Percentiles rank a stretch among this genome's conserved stretches.
phyloP scores from a whole-genome alignment of 37 sponge, comb jelly and placozoan genomes.

The Lycopodina hypogea region DNA sequence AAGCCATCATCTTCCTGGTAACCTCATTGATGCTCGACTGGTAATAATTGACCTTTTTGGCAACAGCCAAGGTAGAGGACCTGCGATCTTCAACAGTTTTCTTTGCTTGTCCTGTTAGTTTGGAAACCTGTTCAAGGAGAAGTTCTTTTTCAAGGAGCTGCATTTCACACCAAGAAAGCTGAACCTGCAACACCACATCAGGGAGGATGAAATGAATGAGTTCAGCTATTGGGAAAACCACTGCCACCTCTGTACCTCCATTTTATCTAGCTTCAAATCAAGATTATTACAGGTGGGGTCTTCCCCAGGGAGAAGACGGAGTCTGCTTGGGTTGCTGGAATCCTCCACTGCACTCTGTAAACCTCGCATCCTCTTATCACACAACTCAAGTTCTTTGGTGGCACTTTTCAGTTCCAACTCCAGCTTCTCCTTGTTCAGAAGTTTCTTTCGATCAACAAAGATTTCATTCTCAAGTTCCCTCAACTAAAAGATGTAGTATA shows the following conservation, averaged over 20 bases:
- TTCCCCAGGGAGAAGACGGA: conserved; percentile 66
- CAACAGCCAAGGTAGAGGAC: conserved; percentile 42
- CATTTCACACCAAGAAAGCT: conserved; percentile 76
- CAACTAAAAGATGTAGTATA: conserved; percentile 24
- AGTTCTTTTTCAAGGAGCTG: conserved; percentile 91
- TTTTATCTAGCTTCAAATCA: conserved; percentile 50
- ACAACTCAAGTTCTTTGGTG: conserved; percentile 66
- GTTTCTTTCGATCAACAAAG: conserved; percentile 50
- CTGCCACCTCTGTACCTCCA: conserved; percentile 44
- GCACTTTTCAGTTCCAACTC: conserved; percentile 59
- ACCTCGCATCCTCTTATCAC: conserved; percentile 43
- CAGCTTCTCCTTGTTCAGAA: conserved; percentile 56
- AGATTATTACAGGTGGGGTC: conserved; percentile 59
- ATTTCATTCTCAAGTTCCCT: conserved; percentile 65
- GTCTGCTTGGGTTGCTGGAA: conserved; percentile 58
- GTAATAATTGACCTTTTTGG: conserved; percentile 62
- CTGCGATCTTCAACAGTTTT: conserved; percentile 39
- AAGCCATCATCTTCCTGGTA: conserved; percentile 93
- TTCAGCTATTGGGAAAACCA: not conserved
- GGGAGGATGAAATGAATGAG: not conserved
- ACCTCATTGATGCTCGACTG: conserved; percentile 82
- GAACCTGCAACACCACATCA: conserved; percentile 25
- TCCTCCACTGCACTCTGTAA: conserved; percentile 78
- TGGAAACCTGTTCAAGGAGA: conserved; percentile 83
- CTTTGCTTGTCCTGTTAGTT: conserved; percentile 69